A percentile compares a stretch with the other conserved stretches of the same genome.
phyloP scores from a whole-genome alignment of 2,888 invertebrate species.

The Brenthis ino region DNA sequence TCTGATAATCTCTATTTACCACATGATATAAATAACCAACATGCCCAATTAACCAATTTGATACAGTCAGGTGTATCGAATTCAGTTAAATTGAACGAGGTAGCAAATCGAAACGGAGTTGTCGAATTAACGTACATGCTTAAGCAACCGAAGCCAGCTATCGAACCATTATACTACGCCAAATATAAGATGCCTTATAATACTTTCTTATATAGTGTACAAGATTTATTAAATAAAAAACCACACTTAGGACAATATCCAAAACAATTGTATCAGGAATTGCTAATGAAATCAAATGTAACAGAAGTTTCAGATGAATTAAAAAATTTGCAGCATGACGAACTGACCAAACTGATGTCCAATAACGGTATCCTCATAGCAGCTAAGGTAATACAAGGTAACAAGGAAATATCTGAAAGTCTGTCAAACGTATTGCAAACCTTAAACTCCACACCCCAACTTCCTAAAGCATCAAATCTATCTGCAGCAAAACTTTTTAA shows the following conservation, averaged over 20 bases:
- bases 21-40: constrained; percentile 30
- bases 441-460: neutral
- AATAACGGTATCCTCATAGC: constrained; percentile 55
- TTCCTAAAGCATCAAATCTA: neutral
- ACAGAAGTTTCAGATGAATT: constrained; percentile 52
- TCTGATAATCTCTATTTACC: constrained; percentile 20
- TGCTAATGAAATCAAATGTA: constrained; percentile 41
- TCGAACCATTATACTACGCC: constrained; percentile 59
- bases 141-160: constrained; percentile 52
- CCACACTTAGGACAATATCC: constrained; percentile 51
- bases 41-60: constrained; percentile 43
- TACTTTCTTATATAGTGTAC: constrained; percentile 49
- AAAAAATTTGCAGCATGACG: constrained; percentile 48
- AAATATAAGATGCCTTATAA: constrained; percentile 62
- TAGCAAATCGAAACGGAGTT: constrained; percentile 45
- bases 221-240: constrained; percentile 46
- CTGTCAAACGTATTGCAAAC: constrained; percentile 45
- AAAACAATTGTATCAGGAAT: constrained; percentile 50
- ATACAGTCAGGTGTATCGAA: constrained; percentile 49
- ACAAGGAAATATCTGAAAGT: constrained; percentile 41
- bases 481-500: neutral
- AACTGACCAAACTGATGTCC: constrained; percentile 51
- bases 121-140: constrained; percentile 65
- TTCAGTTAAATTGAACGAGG: constrained; percentile 49
- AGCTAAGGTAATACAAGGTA: constrained; percentile 50